Evolutionary conservation across 2,888 invertebrate genomes (phyloP).

Genomic region (Cheiracanthium punctorium): DNA sequence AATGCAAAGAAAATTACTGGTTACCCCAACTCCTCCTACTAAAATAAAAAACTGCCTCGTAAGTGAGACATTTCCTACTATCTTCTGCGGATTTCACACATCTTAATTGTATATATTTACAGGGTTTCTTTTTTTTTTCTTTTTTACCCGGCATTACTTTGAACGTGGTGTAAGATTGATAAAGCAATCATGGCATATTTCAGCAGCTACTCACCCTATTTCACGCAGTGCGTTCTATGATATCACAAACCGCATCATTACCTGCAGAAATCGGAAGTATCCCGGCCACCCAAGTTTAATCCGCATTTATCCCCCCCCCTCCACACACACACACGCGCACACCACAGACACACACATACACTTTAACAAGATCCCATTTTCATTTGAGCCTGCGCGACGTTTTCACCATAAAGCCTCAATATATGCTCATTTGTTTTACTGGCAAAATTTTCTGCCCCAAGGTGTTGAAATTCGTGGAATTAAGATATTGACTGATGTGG

Average conservation of each 20-base stretch:
- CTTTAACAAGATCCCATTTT: too few relatives aligned
- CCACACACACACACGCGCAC: not conserved
- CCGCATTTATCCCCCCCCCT: not conserved
- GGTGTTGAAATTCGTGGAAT: constrained; percentile 48
- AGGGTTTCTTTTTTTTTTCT: too few relatives aligned
- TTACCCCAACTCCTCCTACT: too few relatives aligned
- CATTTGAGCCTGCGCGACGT: not conserved
- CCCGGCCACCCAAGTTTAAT: constrained; percentile 35
- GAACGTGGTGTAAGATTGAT: not conserved
- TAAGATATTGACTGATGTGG: constrained; percentile 7
- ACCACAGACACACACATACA: too few relatives aligned
- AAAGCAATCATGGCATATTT: constrained; percentile 18
- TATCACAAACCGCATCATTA: constrained; percentile 42
- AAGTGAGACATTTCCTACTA: too few relatives aligned
- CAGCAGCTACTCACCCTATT: constrained; percentile 3
- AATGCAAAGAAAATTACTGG: too few relatives aligned
- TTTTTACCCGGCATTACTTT: not conserved
- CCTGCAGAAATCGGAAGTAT: not conserved
- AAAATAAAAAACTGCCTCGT: too few relatives aligned
- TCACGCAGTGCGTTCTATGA: constrained; percentile 14
- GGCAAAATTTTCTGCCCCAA: not conserved
- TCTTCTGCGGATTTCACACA: too few relatives aligned
- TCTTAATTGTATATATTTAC: too few relatives aligned
- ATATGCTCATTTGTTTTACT: too few relatives aligned
- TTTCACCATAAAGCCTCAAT: not conserved